A percentile compares a stretch with the other conserved stretches of the same genome.
These are phyloP conservation scores for Drosophila bifasciata DNA, from an alignment of 1,140 invertebrate species.

Conservation along the genomic window DNA sequence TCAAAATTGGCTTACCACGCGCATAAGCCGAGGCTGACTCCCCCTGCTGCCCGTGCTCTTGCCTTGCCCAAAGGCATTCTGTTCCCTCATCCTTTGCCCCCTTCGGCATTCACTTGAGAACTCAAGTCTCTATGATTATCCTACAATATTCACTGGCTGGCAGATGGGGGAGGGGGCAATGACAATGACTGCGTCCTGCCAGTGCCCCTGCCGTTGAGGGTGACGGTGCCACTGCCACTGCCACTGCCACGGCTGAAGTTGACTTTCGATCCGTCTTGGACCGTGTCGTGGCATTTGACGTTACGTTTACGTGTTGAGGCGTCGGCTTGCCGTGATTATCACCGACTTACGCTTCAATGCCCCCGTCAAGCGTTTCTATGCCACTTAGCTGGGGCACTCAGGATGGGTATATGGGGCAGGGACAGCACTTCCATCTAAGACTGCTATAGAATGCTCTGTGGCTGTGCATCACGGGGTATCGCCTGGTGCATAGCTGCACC, in stretches of 20 bases:
- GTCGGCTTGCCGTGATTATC: slow-evolving; percentile 77
- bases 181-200: slow-evolving; percentile 57
- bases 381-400: not conserved
- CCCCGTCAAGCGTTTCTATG: slow-evolving; percentile 57
- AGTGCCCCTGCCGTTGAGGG: slow-evolving; percentile 26
- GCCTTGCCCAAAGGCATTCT: not conserved
- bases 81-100: not conserved
- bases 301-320: slow-evolving; percentile 72
- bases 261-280: slow-evolving; percentile 33
- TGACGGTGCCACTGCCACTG: too few species aligned
- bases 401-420: slow-evolving; percentile 13
- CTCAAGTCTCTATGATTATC: slow-evolving; percentile 81
- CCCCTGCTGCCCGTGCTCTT: not conserved
- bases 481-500: not conserved
- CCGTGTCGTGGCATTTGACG: slow-evolving; percentile 71
- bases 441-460: too few species aligned
- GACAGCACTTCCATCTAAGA: slow-evolving; percentile 2
- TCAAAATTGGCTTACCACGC: slow-evolving; percentile 80
- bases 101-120: slow-evolving; percentile 64
- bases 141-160: slow-evolving; percentile 68
- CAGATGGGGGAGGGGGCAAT: slow-evolving; percentile 30
- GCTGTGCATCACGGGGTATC: slow-evolving; percentile 4
- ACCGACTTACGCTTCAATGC: slow-evolving; percentile 79
- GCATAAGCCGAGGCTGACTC: slow-evolving; percentile 66
- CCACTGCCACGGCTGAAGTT: slow-evolving; percentile 7